Evolutionary conservation across 1,140 invertebrate species (phyloP), one percentile per base, ranked within the genome.

Genomic region (Latrodectus geometricus): DNA sequence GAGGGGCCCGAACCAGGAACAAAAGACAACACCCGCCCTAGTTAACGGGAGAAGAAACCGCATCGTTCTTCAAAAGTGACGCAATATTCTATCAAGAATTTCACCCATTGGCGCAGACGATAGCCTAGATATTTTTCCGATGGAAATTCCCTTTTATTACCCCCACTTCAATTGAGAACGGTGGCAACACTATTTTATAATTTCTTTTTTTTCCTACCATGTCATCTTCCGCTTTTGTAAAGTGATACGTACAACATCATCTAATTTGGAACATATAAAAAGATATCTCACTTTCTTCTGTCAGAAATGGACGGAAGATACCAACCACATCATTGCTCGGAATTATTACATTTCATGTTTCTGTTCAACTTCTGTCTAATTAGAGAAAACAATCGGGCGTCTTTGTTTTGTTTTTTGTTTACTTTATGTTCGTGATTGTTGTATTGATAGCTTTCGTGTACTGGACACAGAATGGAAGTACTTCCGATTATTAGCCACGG

Each of bases 101-200:
- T 69, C 80, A 65, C 20, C 69, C 82, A 84, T 84, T 84, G 82
- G 82, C 21, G 21, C 54, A 66, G n/a, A 66, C 20, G 48, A 68
- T 84, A 84, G 82, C 82, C 82, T 84, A 84, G 82, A 52, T 84
- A 52, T 52, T 48, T 68, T 75, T 70, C 82, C 56, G 20, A 49
- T 72, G 82, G 65, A 84, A 84, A 48, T 48, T 65, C 73, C 56
- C 12, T 35, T 52, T 23, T 15, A 35, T 83, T 83, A 21, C 70
- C 49, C 80, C 80, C 80, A 49, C 65, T n/a, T 52, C 66, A 50
- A 80, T 80, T 35, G 21, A 79, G 65, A 79, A 48, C 50, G 61
- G n/a, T 69, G n/a, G 23, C 23, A 14, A 72, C 35, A 35, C 8
- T n/a, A 69, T 20, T 69, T 69, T n/a, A 1, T n/a, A n/a, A 21